Conservation (phyloP, 2,113 vertebrate species). For the Indicator indicator region DNA sequence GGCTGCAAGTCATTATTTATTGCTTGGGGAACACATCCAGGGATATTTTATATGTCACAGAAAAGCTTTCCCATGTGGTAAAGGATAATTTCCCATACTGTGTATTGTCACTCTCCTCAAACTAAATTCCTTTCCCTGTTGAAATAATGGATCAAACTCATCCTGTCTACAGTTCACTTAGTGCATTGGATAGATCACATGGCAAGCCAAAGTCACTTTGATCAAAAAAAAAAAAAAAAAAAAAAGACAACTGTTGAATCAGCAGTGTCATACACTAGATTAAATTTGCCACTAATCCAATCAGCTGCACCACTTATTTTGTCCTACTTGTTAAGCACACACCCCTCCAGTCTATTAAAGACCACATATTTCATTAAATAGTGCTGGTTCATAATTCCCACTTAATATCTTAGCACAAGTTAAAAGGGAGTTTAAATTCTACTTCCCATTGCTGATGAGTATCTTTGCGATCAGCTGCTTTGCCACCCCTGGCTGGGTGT, state of each 20-base stretch:
- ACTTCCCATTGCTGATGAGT: background rate
- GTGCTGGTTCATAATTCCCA: conserved; percentile 1
- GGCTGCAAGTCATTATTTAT: background rate
- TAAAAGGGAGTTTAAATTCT: background rate
- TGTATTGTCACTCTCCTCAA: background rate
- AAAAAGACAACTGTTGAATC: conserved; percentile 19
- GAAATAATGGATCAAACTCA: background rate
- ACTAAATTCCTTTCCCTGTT: background rate
- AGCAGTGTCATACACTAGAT: conserved; percentile 33
- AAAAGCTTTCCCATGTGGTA: background rate
- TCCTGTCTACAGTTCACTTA: background rate
- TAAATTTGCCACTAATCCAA: conserved; percentile 63
- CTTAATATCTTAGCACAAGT: conserved; percentile 5
- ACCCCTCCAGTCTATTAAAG: conserved; percentile 28
- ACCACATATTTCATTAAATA: conserved; percentile 29
- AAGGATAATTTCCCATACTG: background rate
- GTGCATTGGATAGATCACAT: background rate
- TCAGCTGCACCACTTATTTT: background rate
- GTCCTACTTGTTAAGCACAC: conserved; percentile 40
- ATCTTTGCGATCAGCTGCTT: background rate
- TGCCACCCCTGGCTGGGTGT: background rate
- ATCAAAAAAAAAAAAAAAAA: conserved; percentile 4
- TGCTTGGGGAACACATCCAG: background rate
- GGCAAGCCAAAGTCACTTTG: conserved; percentile 31
- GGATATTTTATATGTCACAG: background rate